Conservation (phyloP, 53 echinoderm and acorn worm species). For the Mesocentrotus franciscanus region DNA sequence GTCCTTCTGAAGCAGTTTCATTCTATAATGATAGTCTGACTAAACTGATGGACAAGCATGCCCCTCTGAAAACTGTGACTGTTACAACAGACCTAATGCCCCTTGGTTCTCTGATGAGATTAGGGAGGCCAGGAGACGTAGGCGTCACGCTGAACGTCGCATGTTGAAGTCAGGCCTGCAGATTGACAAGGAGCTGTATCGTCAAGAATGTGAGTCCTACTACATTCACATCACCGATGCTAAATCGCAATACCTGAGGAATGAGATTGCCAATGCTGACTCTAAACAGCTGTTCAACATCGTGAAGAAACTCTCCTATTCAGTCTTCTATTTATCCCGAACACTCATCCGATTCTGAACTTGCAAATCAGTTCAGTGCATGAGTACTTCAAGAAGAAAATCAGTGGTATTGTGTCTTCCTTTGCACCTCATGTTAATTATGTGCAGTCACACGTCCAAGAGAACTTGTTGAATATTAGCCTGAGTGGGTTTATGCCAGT, state of each 20-base stretch:
- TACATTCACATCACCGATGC: not conserved
- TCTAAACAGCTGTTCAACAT: not conserved
- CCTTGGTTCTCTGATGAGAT: constrained; percentile 58
- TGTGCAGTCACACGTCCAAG: too few species aligned
- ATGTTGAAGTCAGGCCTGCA: constrained; percentile 22
- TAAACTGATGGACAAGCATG: constrained; percentile 36
- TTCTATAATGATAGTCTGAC: not conserved
- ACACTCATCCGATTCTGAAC: not conserved
- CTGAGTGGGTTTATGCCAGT: too few species aligned
- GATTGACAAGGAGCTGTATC: constrained; percentile 28
- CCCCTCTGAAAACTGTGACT: constrained; percentile 20
- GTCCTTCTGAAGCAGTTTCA: not conserved
- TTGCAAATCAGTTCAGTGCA: not conserved
- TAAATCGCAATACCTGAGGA: too few species aligned
- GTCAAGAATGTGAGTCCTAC: too few species aligned
- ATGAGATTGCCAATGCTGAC: too few species aligned
- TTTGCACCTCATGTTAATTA: not conserved
- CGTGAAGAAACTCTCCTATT: not conserved
- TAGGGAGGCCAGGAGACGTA: constrained; percentile 43
- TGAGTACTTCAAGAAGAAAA: not conserved
- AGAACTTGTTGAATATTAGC: too few species aligned
- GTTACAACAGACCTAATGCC: constrained; percentile 50
- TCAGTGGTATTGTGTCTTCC: not conserved
- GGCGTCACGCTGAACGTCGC: constrained; percentile 53
- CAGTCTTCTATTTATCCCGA: not conserved